phyloP scores from a whole-genome alignment of 2,888 invertebrate species.

The Polyploca ridens region DNA sequence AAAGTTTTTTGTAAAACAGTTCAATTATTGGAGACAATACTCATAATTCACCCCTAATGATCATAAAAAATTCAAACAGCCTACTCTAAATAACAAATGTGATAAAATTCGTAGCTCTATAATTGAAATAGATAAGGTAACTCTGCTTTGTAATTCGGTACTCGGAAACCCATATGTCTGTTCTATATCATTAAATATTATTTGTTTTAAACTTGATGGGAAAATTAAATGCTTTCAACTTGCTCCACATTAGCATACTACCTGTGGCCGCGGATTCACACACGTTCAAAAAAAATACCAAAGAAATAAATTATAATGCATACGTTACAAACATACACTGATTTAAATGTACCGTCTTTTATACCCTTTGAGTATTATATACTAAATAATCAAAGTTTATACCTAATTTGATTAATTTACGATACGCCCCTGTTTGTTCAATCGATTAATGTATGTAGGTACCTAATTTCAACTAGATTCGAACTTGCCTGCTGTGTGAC shows the following conservation, averaged over 20 bases:
- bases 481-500: no score
- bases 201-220: slow-evolving; percentile 14
- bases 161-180: slow-evolving; percentile 18
- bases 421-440: no score
- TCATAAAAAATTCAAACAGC: neutral
- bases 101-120: slow-evolving; percentile 3
- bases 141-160: slow-evolving; percentile 16
- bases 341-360: no score
- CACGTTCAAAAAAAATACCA: neutral
- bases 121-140: neutral
- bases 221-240: slow-evolving; percentile 7
- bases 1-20: no score
- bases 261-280: neutral
- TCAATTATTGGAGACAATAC: no score
- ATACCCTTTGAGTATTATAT: no score
- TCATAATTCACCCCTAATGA: no score
- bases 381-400: no score
- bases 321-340: no score
- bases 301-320: neutral
- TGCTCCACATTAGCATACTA: neutral
- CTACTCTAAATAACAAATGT: neutral
- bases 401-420: no score
- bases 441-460: no score
- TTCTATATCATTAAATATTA: slow-evolving; percentile 16
- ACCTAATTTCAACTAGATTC: no score